Conservation (phyloP, 2,113 vertebrate species). For the Pygoscelis antarcticus region DNA sequence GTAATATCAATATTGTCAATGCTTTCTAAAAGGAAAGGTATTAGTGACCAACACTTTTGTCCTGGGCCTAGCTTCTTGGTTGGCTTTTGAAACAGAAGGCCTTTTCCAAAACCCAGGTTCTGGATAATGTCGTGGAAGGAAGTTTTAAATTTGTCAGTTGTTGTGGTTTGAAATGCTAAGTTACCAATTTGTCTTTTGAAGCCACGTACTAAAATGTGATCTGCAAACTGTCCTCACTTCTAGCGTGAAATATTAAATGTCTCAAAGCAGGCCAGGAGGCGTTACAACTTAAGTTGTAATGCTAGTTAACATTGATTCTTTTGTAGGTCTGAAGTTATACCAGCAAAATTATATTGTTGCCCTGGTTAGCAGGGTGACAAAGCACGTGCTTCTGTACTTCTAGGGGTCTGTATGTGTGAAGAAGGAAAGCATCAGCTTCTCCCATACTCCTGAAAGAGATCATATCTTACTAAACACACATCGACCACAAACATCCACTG, state of each 20-base stretch:
- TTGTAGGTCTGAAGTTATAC: conserved; percentile 59
- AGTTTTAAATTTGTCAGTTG: not conserved
- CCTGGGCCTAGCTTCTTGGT: not conserved
- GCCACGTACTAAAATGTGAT: not conserved
- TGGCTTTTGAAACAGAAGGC: not conserved
- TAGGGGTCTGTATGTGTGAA: not conserved
- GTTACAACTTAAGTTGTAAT: not conserved
- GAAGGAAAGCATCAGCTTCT: not conserved
- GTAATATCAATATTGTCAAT: not conserved
- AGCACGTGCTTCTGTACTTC: not conserved
- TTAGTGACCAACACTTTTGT: not conserved
- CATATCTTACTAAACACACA: not conserved
- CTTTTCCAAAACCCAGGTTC: not conserved
- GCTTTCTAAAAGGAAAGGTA: not conserved
- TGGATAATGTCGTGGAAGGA: not conserved
- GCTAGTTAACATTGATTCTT: not conserved
- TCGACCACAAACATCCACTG: not conserved
- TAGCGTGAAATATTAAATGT: not conserved
- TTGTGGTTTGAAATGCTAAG: not conserved
- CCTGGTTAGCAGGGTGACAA: conserved; percentile 9
- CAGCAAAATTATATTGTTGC: not conserved
- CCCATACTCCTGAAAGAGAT: not conserved
- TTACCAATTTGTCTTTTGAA: not conserved
- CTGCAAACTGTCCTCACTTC: not conserved
- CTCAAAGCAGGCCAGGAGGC: not conserved